Conservation (phyloP, 2,888 invertebrate genomes). For the Rugalucina vietnamica region DNA sequence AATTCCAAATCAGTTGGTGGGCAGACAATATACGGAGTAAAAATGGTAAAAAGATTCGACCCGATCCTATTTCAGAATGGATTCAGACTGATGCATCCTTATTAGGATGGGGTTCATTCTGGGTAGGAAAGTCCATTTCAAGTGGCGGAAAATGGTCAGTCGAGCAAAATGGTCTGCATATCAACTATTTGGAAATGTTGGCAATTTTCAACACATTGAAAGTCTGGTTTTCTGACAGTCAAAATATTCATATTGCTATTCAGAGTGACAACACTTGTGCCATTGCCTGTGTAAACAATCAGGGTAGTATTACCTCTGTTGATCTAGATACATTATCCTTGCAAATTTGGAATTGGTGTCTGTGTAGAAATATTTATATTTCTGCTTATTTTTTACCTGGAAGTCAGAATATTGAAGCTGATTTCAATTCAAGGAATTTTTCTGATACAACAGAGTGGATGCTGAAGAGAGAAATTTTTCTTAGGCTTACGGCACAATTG, state of each 20-base stretch:
- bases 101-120: constrained; percentile 28
- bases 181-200: constrained; percentile 39
- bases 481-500: constrained; percentile 29
- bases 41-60: constrained; percentile 43
- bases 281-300: constrained; percentile 43
- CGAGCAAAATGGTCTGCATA: constrained; percentile 20
- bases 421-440: constrained; percentile 41
- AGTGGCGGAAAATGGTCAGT: constrained; percentile 33
- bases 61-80: constrained; percentile 8
- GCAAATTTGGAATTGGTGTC: constrained; percentile 45
- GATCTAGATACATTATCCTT: constrained; percentile 26
- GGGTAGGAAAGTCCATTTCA: neutral
- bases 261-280: constrained; percentile 44
- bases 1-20: constrained; percentile 22
- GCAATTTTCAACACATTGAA: constrained; percentile 36
- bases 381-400: constrained; percentile 38
- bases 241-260: constrained; percentile 20
- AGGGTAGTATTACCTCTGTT: constrained; percentile 20
- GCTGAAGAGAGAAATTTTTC: constrained; percentile 30
- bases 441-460: constrained; percentile 46
- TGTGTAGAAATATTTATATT: constrained; percentile 32
- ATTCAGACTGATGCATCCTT: constrained; percentile 40
- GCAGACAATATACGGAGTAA: constrained; percentile 11
- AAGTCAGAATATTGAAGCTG: constrained; percentile 27
- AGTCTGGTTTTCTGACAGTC: constrained; percentile 7